Percentiles rank a stretch among this genome's conserved stretches.
phyloP scores from a whole-genome alignment of 2,888 invertebrate species.

The Lasioglossum malachurum region DNA sequence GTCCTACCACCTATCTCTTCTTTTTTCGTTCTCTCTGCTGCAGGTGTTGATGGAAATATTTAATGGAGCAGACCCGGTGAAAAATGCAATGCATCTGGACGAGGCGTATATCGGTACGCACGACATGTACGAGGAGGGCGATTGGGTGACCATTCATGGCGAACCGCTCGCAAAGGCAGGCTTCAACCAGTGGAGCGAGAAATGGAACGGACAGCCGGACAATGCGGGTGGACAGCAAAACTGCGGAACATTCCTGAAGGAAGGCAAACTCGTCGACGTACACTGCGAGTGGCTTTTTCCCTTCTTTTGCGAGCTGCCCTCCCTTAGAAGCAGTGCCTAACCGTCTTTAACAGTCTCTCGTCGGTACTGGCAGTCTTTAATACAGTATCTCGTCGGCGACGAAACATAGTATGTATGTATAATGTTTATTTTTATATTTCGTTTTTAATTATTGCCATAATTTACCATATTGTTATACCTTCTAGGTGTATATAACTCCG shows the following conservation, averaged over 20 bases:
- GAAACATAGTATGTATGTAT: too few species aligned
- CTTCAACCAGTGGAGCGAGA: conserved; percentile 80
- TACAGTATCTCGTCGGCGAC: too few species aligned
- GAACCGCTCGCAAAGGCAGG: conserved; percentile 80
- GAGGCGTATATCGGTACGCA: conserved; percentile 55
- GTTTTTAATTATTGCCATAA: too few species aligned
- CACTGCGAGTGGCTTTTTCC: conserved; percentile 78
- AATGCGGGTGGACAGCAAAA: conserved; percentile 77
- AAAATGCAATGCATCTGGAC: conserved; percentile 72
- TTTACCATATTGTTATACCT: too few species aligned
- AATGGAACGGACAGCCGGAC: conserved; percentile 76
- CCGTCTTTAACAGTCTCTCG: too few species aligned
- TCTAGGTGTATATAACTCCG: too few species aligned
- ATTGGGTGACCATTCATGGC: conserved; percentile 81
- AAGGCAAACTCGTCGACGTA: conserved; percentile 81
- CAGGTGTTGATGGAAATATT: conserved; percentile 59
- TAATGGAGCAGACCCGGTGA: conserved; percentile 68
- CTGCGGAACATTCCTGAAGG: conserved; percentile 78
- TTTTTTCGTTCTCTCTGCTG: neutral
- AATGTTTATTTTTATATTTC: too few species aligned
- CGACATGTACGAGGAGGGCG: conserved; percentile 50
- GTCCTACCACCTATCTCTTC: neutral
- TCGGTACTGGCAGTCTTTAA: too few species aligned
- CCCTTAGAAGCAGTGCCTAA: too few species aligned
- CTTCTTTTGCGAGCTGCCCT: conserved; percentile 81